phyloP scores from a whole-genome alignment of 2,888 invertebrate species.

The Tiphia femorata region DNA sequence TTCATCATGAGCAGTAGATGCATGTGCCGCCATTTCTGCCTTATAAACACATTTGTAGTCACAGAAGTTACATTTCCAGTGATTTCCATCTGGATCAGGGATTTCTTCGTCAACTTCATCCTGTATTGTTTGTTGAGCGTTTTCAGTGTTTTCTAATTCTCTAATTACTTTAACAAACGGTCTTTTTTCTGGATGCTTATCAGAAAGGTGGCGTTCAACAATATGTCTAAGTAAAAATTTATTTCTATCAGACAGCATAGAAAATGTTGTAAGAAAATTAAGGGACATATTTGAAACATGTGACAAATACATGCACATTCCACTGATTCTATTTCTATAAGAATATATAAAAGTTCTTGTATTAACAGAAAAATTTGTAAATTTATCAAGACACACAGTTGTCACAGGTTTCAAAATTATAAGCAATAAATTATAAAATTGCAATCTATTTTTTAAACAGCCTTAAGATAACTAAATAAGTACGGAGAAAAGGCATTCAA shows the following conservation, averaged over 20 bases:
- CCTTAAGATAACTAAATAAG: too few relatives aligned
- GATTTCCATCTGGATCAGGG: constrained; percentile 70
- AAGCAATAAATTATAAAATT: too few relatives aligned
- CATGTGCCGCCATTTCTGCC: constrained; percentile 75
- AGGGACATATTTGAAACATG: too few relatives aligned
- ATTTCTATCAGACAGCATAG: constrained; percentile 50
- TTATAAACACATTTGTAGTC: constrained; percentile 74
- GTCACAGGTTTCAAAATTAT: too few relatives aligned
- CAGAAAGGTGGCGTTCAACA: constrained; percentile 78
- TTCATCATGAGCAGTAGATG: constrained; percentile 73
- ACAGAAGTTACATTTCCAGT: constrained; percentile 81
- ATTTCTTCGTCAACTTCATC: constrained; percentile 56
- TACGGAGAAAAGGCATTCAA: too few relatives aligned
- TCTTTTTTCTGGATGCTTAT: constrained; percentile 73
- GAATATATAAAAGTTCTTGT: too few relatives aligned
- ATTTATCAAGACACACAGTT: too few relatives aligned
- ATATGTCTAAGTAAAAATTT: constrained; percentile 65
- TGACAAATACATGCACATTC: too few relatives aligned
- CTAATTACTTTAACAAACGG: constrained; percentile 70
- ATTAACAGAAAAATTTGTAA: too few relatives aligned
- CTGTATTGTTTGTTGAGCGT: constrained; percentile 43
- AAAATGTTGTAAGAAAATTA: too few relatives aligned
- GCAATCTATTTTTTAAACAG: too few relatives aligned
- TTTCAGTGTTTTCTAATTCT: constrained; percentile 65
- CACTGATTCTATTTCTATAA: too few relatives aligned